Evolutionary conservation across 2,797 vertebrate species (phyloP), one percentile per base, ranked within the genome.

Genomic region (Gymnothorax reevesii): DNA sequence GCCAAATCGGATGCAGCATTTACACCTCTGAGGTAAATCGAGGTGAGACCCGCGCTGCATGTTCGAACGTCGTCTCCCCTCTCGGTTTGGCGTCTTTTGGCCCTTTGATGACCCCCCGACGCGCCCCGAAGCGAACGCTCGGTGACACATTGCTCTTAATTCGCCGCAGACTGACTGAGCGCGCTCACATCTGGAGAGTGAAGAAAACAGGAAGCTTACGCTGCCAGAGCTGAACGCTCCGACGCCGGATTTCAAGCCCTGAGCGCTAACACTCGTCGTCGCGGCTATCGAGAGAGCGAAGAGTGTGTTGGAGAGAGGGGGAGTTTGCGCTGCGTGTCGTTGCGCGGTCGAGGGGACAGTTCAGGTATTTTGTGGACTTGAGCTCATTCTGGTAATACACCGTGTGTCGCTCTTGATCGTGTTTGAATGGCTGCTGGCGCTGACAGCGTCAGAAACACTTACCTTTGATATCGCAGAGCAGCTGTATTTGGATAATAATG

Each of bases 241-340:
- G 25, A 73, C 25, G 27, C 25, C 25, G 12, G 25, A 73, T 25
- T 13, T 33, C 13, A 42, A 27, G 4, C 27, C 2, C 66, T 25
- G 66, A 69, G 27, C 0, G 66, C 8, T 6, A 69, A 25, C n/a
- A 98, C 98, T 97, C 95, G 96, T 98, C 96, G 97, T 95, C 13
- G 5, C 33, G 8, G 33, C 49, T 10, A 9, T 9, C 42, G 86
- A 90, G 90, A 89, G 91, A 92, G 92, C 85, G 57, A 49, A 89
- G 90, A 89, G 91, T 92, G 87, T 88, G 87, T 57, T 90, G 89
- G 88, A 90, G 87, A 89, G 91, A 85, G 90, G 91, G 91, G 91
- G 90, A 59, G 6, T 33, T 33, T 90, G 89, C 90, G 86, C 33
- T 75, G 84, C 7, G 20, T n/a, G 22, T 80, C 15, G 7, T 33